These are phyloP conservation scores for Melanostoma mellinum DNA, from an alignment of 2,888 invertebrate species.

Conservation along the genomic window DNA sequence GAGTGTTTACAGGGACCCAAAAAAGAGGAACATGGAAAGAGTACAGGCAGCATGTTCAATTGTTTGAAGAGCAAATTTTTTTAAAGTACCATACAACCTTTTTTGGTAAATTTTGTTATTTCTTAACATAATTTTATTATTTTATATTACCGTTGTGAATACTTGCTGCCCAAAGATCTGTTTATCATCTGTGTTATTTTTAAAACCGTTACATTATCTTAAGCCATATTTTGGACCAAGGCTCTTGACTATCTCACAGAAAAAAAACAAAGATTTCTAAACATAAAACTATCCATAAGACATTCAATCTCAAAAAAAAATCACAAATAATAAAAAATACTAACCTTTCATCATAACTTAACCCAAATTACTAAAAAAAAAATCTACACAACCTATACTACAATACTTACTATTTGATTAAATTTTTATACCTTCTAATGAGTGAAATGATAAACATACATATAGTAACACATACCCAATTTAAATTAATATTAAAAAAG, in stretches of 20 bases:
- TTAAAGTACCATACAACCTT: too few relatives aligned
- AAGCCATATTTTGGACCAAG: conserved; percentile 62
- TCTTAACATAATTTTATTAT: too few relatives aligned
- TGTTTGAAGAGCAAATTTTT: too few relatives aligned
- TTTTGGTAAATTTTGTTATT: too few relatives aligned
- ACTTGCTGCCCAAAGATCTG: too few relatives aligned
- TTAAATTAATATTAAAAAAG: background rate
- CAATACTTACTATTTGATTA: conserved; percentile 29
- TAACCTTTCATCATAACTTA: conserved; percentile 13
- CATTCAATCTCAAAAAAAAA: too few relatives aligned
- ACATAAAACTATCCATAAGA: conserved; percentile 6
- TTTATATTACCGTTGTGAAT: too few relatives aligned
- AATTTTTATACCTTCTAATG: conserved; percentile 66
- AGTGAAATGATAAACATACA: conserved; percentile 49
- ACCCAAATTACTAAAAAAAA: conserved; percentile 17
- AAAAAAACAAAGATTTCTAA: background rate
- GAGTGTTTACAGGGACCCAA: too few relatives aligned
- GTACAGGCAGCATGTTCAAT: too few relatives aligned
- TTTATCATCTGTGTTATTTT: too few relatives aligned
- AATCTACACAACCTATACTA: conserved; percentile 19
- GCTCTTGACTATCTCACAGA: conserved; percentile 56
- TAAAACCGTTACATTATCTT: background rate
- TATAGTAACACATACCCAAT: conserved; percentile 19
- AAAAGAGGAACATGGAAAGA: too few relatives aligned
- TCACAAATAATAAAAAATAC: background rate